Base-by-base conservation (phyloP, 1,140 invertebrate genomes). In the Meloidogyne hapla region DNA sequence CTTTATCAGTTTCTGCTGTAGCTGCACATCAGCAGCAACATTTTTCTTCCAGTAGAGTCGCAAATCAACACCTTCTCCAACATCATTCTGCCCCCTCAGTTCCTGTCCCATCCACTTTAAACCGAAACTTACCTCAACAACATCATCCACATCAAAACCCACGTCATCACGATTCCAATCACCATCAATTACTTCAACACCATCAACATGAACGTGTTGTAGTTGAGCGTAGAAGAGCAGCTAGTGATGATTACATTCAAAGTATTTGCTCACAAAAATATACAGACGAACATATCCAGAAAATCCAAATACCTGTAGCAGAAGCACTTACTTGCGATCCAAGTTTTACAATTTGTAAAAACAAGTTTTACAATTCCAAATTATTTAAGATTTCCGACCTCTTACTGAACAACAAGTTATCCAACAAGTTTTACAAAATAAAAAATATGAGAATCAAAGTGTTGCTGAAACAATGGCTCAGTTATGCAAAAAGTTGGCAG, bases 401-500 rank as follows among this genome's bases (percentile, higher is more conserved):
- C 38, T 82, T 4, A 45, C 75, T 12, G 81, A 82, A 68, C 69
- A 83, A 33, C 81, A 83, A 75, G 79, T 82, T 8, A 83, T 82
- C 4, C 78, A 79, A 26, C 82, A 84, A 73, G 82, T 82, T 12
- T 74, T 84, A 71, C 80, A 77, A 42, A 82, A 72, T 28, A 82
- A 82, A 62, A 83, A 84, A 42, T 76, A 77, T 23, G 81, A 82
- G 66, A 73, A 81, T 25, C 69, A 83, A 38, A 83, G 83, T 72
- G 75, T 84, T 21, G 28, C 69, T 25, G 81, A 82, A 62, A 77
- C 82, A 40, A 82, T 82, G 81, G 80, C 82, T 63, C 81, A 82
- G 56, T 69, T 82, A 18, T 82, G 81, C 64, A 82, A 82, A 62
- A 82, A 82, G 26, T 66, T 82, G 23, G 81, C 81, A 10, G 81